phyloP scores from a whole-genome alignment of 2,797 vertebrate genomes.

The Scarus forsteni region DNA sequence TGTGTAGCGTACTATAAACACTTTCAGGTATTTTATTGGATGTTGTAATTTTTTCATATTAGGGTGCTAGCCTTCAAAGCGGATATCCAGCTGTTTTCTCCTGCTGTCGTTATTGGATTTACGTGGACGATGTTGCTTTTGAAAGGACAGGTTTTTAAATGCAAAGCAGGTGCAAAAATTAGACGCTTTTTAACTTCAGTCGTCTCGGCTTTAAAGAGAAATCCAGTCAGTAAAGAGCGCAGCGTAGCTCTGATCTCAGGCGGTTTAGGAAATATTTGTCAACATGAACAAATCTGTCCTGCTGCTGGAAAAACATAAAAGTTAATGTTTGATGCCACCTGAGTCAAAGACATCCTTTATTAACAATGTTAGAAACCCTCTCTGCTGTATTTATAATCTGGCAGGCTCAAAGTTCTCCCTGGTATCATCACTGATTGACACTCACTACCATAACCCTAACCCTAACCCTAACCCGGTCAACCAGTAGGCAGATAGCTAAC shows the following conservation, averaged over 20 bases:
- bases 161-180: constrained; percentile 59
- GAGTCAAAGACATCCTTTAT: constrained; percentile 28
- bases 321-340: constrained; percentile 32
- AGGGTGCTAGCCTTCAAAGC: constrained; percentile 51
- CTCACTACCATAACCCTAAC: too few relatives aligned
- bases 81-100: constrained; percentile 47
- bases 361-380: constrained; percentile 11
- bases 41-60: constrained; percentile 39
- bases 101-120: constrained; percentile 32
- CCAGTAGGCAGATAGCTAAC: too few relatives aligned
- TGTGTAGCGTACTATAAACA: constrained; percentile 42
- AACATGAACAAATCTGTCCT: constrained; percentile 43
- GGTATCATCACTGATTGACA: too few relatives aligned
- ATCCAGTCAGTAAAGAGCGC: constrained; percentile 30
- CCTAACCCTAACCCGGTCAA: too few relatives aligned
- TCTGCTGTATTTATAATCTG: constrained; percentile 3
- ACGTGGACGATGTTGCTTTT: constrained; percentile 49
- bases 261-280: constrained; percentile 53
- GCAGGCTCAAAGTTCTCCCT: too few relatives aligned
- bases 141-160: constrained; percentile 55
- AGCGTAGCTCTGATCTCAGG: constrained; percentile 47
- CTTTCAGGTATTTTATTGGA: constrained; percentile 42
- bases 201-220: constrained; percentile 27
- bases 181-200: constrained; percentile 52
- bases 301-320: constrained; percentile 41